Percentiles rank a stretch among this genome's conserved stretches.
Evolutionary conservation across 2,113 vertebrate species (phyloP).

Genomic region (Ranitomeya imitator): DNA sequence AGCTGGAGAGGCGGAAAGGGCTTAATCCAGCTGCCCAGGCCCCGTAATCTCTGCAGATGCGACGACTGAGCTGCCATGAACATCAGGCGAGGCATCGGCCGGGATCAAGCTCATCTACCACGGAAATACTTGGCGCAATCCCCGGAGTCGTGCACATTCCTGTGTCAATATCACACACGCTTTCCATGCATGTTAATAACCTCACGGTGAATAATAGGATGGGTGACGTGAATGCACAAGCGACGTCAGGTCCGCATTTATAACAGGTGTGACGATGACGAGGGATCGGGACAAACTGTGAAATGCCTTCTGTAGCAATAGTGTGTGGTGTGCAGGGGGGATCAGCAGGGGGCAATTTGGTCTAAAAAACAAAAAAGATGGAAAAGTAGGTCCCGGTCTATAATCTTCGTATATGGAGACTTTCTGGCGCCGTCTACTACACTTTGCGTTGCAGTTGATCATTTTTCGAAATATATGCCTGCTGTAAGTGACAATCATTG

Average conservation of each 20-base stretch:
- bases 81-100: background rate
- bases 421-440: too few relatives aligned
- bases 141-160: constrained; percentile 19
- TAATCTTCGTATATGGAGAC: too few relatives aligned
- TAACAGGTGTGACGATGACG: background rate
- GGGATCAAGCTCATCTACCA: background rate
- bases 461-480: too few relatives aligned
- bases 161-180: constrained; percentile 7
- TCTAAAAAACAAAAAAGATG: too few relatives aligned
- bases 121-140: background rate
- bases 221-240: background rate
- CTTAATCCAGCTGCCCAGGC: background rate
- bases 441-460: too few relatives aligned
- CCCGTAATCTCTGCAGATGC: background rate
- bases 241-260: background rate
- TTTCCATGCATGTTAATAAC: constrained; percentile 35
- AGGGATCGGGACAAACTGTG: background rate
- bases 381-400: too few relatives aligned
- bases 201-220: constrained; percentile 9
- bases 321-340: too few relatives aligned
- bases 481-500: too few relatives aligned
- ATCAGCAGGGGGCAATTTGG: background rate
- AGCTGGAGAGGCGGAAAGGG: background rate
- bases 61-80: background rate
- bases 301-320: constrained; percentile 7